Evolutionary conservation across 2,797 vertebrate species (phyloP), one percentile per base, ranked within the genome.

Genomic region (Artibeus lituratus): DNA sequence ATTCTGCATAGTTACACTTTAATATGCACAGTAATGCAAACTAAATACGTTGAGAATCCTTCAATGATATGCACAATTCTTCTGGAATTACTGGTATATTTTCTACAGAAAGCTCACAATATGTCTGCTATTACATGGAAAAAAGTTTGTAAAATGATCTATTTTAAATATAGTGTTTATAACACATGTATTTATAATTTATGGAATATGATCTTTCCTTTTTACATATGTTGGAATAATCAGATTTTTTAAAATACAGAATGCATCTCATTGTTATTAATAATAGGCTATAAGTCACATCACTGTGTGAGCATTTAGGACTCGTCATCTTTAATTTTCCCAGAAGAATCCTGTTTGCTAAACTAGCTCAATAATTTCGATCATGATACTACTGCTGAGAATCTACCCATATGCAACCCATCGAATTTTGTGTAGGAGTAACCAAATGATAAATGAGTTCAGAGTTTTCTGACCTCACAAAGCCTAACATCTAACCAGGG

Each of bases 1-100:
- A 57, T 97, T 97, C 92, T 96, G 94, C 70, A 94, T 91, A 74
- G 85, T 76, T 94, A 92, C 90, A 65, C 74, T 95, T 96, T 96
- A 96, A 92, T 97, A 97, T 86, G 69, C 88, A 94, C 82, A 81
- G 37, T 89, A 95, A 97, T 97, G 37, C 70, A 96, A 95, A 97
- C 81, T 94, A 92, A 92, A 95, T 94, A 94, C 90, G 47, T 59
- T 91, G 89, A 97, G 21, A 94, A 80, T 88, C 7, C 26, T 91
- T 96, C 67, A 77, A 1, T 94, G 80, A 94, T 83, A 86, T 37
- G 86, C 32, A 80, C 2, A 55, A 67, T 55, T 89, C 21, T 82
- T 86, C 37, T 90, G 37, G 92, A 93, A 94, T 87, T 57, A 1
- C 42, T 95, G 26, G 57, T 77, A 77, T 22, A 69, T 86, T 55